Percentiles rank a stretch among this genome's conserved stretches.
Conservation (phyloP, 2,888 invertebrate species). For the Muscina levida region DNA sequence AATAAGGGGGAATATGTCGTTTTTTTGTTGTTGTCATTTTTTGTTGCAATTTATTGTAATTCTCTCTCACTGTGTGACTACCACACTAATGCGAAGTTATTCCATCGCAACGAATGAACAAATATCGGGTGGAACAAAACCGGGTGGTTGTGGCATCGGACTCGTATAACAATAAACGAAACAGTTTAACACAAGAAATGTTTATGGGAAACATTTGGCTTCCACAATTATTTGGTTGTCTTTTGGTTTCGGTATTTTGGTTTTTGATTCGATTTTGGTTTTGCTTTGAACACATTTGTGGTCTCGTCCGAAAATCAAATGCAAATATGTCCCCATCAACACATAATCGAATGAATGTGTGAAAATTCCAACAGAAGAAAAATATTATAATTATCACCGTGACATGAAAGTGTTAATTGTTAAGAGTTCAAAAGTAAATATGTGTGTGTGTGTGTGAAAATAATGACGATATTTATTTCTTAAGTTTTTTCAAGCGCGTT, state of each 20-base stretch:
- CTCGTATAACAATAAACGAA: slow-evolving; percentile 11
- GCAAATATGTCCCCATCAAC: slow-evolving; percentile 9
- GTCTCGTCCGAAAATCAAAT: slow-evolving; percentile 27
- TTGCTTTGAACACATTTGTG: too few relatives aligned
- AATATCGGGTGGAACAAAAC: neutral
- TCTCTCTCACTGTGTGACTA: too few relatives aligned
- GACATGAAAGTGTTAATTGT: slow-evolving; percentile 63
- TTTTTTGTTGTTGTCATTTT: too few relatives aligned
- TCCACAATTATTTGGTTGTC: slow-evolving; percentile 6
- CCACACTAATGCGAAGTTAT: too few relatives aligned
- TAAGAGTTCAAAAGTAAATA: slow-evolving; percentile 42
- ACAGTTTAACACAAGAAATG: slow-evolving; percentile 1
- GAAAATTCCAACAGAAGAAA: slow-evolving; percentile 22
- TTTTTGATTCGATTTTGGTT: neutral
- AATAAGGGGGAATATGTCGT: too few relatives aligned
- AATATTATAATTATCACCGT: slow-evolving; percentile 56
- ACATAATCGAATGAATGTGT: slow-evolving; percentile 6
- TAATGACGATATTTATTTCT: neutral
- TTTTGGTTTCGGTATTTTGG: slow-evolving; percentile 6
- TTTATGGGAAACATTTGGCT: slow-evolving; percentile 24
- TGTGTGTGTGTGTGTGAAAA: slow-evolving; percentile 44
- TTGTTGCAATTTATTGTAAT: too few relatives aligned
- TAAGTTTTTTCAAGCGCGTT: neutral
- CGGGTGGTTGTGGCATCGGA: neutral
- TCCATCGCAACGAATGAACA: neutral